Base-by-base conservation (phyloP, 92 coral and sea anemone genomes). In the Zoanthus gigantus region DNA sequence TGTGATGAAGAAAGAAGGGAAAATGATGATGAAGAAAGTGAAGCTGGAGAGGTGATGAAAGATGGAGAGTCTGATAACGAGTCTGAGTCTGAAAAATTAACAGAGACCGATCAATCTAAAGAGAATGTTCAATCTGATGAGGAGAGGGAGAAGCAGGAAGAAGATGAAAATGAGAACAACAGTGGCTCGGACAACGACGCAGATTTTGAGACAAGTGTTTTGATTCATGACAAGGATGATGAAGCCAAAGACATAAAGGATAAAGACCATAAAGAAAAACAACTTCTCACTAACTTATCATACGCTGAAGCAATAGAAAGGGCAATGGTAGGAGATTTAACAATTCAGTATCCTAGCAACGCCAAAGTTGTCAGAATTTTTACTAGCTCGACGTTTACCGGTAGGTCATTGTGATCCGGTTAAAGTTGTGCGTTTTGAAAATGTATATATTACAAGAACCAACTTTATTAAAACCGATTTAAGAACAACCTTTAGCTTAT, bases 371-470 rank as follows among this genome's bases (percentile, higher is more conserved):
- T 97, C 63, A 89, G 99, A 72, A 97, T 97, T 30, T 97, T 97
- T 71, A 97, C 99, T 1, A 97, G 99, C 76, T 97, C 99, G 9
- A 97, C 99, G 5, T 97, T 97, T 68, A 97, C 99, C 34, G 99
- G 99, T 95, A 93, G 72, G 69, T 8, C 18, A 0, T 44, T 46
- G 48, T 63, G 6, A 16, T 63, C 17, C 29, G n/a, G 29, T 63
- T 63, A 5, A 37, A 37, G 42, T 37, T 37, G 42, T 37, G 42
- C 42, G 42, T 37, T 37, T 37, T 37, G 2, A 37, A 37, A 37
- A 37, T 37, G 42, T 37, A 1, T 37, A 37, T 37, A 37, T 37
- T 37, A 37, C 0, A 37, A 37, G 42, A 37, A 37, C 2, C 42
- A 37, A 37, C 42, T 37, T 37, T 37, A 37, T 37, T 2, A 37